Percentiles rank a stretch among this genome's conserved stretches.
These are phyloP conservation scores for Pocillopora verrucosa DNA, from an alignment of 64 coral and sea anemone species.

Conservation along the genomic window DNA sequence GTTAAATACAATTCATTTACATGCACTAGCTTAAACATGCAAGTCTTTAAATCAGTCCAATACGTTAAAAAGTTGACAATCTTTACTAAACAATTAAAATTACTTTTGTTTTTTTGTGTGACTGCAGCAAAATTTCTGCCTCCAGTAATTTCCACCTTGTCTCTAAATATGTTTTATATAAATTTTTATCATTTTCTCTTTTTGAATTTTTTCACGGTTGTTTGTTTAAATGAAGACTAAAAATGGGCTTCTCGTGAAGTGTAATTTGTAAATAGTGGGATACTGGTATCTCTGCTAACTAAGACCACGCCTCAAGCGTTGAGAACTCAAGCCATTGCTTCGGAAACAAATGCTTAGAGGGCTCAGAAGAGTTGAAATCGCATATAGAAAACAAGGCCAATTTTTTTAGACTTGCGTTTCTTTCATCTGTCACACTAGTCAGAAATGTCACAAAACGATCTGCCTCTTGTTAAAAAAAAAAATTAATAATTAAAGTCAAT, in stretches of 20 bases:
- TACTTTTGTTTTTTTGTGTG: slow-evolving; percentile 8
- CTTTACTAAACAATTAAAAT: neutral
- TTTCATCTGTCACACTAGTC: no score
- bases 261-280: no score
- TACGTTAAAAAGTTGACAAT: slow-evolving; percentile 23
- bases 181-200: slow-evolving; percentile 4
- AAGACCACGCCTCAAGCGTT: no score
- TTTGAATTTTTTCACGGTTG: neutral
- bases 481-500: no score
- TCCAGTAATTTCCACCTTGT: neutral
- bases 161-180: neutral
- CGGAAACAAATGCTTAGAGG: no score
- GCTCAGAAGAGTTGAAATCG: no score
- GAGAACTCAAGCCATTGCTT: no score
- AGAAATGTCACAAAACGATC: no score
- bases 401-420: no score
- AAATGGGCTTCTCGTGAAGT: neutral
- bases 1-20: slow-evolving; percentile 40
- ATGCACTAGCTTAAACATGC: slow-evolving; percentile 39
- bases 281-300: no score
- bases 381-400: no score
- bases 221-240: neutral
- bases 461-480: no score
- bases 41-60: slow-evolving; percentile 29
- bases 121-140: neutral